Evolutionary conservation across 1,140 invertebrate species (phyloP).

Genomic region (Apis mellifera): Amel_HAv3.1 CM009931.2:21312501-21313000

Average conservation of each 20-base stretch:
- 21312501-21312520: conserved; percentile 21
- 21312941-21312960: conserved; percentile 1
- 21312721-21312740: background rate
- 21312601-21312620: conserved; percentile 11
- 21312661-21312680: conserved; percentile 29
- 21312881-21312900: conserved; percentile 2
- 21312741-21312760: background rate
- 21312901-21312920: conserved; percentile 58
- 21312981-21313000: too few relatives aligned
- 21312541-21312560: conserved; percentile 52
- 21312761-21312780: background rate
- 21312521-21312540: conserved; percentile 35
- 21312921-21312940: conserved; percentile 16
- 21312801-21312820: conserved; percentile 44
- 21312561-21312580: conserved; percentile 67
- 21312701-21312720: conserved; percentile 27
- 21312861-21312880: too few relatives aligned
- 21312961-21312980: too few relatives aligned
- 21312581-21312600: conserved; percentile 61
- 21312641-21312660: conserved; percentile 13
- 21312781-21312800: background rate
- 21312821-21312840: conserved; percentile 32
- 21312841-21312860: too few relatives aligned
- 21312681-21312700: conserved; percentile 3
- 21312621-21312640: conserved; percentile 12